Evolutionary conservation across 2,797 vertebrate species (phyloP), one percentile per base, ranked within the genome.

Genomic region (Crotalus adamanteus): DNA sequence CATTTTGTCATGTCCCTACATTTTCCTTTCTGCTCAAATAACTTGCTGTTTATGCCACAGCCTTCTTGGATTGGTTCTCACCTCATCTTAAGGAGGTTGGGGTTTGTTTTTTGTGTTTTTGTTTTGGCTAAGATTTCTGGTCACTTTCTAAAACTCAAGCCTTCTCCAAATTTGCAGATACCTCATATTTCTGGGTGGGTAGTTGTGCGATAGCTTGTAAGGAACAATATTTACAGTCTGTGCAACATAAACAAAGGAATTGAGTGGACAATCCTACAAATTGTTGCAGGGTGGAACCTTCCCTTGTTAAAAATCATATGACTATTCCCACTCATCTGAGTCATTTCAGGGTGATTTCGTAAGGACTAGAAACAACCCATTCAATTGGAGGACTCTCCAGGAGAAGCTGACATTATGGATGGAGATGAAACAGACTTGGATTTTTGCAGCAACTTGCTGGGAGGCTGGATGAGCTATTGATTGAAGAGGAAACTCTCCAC

Each of bases 401-500:
- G 14, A 13, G 42, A 2, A 87, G 86, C 26, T n/a, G 9, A 53
- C 1, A 0, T 93, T 42, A 91, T 2, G 0, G 95, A 88, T 73
- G 93, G 1, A 94, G 94, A 25, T 16, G 91, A 90, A 85, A 4
- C 0, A 95, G 89, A 85, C 37, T 42, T 0, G 8, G 13, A 86
- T 95, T 94, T 92, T 73, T 2, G 0, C 56, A 9, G 91, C 95
- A 61, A 83, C 85, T 91, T 65, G 4, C 93, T 93, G 92, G 90
- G 94, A 95, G 63, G 93, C 90, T 59, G 90, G 94, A 63, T 11
- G 56, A 90, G 91, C 25, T 59, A 97, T 97, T 7, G 89, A 97
- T 96, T 94, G 47, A 59, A 65, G 91, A 87, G 90, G 93, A 93
- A 95, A n/a, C 91, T n/a, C 92, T 1, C 0, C 93, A n/a, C 85